Evolutionary conservation across 2,797 vertebrate genomes (phyloP), one percentile per base, ranked within the genome.

Genomic region (Rachycentron canadum): DNA sequence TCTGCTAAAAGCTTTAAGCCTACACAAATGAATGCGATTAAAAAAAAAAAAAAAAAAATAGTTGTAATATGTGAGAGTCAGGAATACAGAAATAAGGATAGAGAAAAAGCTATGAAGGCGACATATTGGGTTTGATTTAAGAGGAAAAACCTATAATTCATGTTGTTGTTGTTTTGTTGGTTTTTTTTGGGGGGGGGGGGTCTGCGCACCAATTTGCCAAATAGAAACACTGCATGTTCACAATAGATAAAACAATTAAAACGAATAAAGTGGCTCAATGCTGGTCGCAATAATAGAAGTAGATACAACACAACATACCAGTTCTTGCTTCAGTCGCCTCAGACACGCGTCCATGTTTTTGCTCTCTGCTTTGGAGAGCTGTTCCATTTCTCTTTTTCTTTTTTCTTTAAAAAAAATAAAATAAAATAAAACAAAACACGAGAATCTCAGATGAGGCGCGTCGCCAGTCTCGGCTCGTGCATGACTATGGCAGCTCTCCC

Each of bases 331-430:
- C 82, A 95, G 91, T 65, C 93, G 91, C 45, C 92, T 94, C 84
- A 95, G 88, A 91, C 94, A 96, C 81, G 91, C 80, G 19, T 96
- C 95, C 95, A 96, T 96, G 87, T 87, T 93, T 76, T 76, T 94
- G 84, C 83, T 77, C 81, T 94, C 94, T 34, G 86, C 83, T 83
- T 86, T 91, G 81, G 84, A 86, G 69, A 89, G 73, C 72, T 82
- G 72, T 52, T 94, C 93, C 94, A 93, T 94, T 32, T 55, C 57
- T 21, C n/a, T 4, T 43, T 56, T 23, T 52, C 2, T 49, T 21
- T 53, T 25, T 4, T 9, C 21, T 41, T 7, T 14, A 69, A 45
- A 71, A 2, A 26, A 52, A 41, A 49, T 2, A 25, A 32, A 32
- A 32, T 3, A 32, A 32, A 32, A 32, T 3, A 32, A 32, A 32